Base-by-base conservation (phyloP, 2,113 vertebrate genomes). In the Romanogobio albipinnatus region DNA sequence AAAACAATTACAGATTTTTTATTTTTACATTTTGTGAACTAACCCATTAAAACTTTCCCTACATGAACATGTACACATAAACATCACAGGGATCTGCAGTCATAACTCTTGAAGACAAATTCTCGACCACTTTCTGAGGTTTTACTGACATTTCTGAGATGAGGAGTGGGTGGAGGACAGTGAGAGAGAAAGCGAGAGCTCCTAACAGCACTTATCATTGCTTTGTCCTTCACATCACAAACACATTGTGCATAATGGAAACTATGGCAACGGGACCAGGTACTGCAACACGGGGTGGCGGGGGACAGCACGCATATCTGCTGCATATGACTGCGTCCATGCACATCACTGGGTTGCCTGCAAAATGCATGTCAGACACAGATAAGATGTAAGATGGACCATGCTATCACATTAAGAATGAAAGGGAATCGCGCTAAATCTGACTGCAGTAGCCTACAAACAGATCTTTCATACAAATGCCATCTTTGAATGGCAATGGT, bases 171-270 rank as follows among this genome's bases (percentile, higher is more conserved):
- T 49, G 56, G 24, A 62, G 49, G 81, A 84, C 51, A 82, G 78
- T 1, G 9, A 64, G 47, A 71, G 47, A 82, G 22, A 43, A 64
- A 36, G 5, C 59, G 39, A 87, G 49, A 59, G 53, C 61, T 36
- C 36, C 77, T 87, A 85, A 90, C 91, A 85, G 85, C 66, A 89
- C 81, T 86, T 73, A 90, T 90, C 88, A 88, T 87, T 61, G 79
- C 84, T 90, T 92, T 91, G 92, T 92, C 92, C 91, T 94, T 93
- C 92, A 93, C 91, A 91, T 85, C 85, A 89, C 90, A 89, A 86
- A 87, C 85, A 62, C 88, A 90, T 88, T 61, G 90, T 90, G 86
- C 86, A 93, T 93, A 90, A 90, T 90, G 85, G 93, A 90, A 93
- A 91, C 93, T 91, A 94, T 93, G 89, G 90, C 91, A 93, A 94